Evolutionary conservation across 2,113 vertebrate species (phyloP).

Genomic region (Malurus cyaneus): DNA sequence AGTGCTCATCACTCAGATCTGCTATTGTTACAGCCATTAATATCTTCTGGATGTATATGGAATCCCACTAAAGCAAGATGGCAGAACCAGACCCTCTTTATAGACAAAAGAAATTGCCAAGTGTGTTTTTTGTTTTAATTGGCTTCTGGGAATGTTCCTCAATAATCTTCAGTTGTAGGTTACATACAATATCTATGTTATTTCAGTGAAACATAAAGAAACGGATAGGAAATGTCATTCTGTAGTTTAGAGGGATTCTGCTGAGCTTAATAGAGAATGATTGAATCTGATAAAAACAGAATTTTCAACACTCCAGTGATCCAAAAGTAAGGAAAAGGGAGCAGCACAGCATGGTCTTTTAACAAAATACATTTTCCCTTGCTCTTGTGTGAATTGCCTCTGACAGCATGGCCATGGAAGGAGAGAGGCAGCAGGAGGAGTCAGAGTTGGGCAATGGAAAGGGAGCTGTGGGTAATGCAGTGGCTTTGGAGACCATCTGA

Average conservation of each 20-base stretch:
- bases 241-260: not conserved
- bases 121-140: not conserved
- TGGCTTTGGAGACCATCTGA: slow-evolving; percentile 13
- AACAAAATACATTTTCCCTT: not conserved
- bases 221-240: not conserved
- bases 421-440: not conserved
- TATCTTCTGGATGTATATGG: not conserved
- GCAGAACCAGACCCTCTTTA: not conserved
- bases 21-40: not conserved
- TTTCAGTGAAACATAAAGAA: not conserved
- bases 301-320: not conserved
- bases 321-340: not conserved
- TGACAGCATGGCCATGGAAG: rapidly evolving
- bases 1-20: not conserved
- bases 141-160: not conserved
- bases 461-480: not conserved
- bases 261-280: not conserved
- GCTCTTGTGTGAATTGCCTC: not conserved
- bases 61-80: not conserved
- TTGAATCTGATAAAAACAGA: not conserved
- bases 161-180: not conserved
- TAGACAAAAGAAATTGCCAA: not conserved
- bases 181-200: not conserved
- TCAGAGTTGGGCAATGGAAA: not conserved
- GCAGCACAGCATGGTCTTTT: not conserved